Conservation (phyloP, 2,888 invertebrate genomes). For the Atherix ibis region DNA sequence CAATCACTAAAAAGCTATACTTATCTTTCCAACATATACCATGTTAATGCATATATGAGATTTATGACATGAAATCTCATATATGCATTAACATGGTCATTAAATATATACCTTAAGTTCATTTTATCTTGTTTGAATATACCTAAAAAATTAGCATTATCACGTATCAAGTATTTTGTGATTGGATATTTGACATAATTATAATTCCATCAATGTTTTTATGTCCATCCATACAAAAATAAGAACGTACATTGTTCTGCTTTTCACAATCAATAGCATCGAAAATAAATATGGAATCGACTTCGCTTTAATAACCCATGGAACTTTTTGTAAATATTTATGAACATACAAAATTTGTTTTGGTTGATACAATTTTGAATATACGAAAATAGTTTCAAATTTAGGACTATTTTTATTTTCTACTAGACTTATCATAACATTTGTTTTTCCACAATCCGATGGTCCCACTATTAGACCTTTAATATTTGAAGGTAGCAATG, state of each 20-base stretch:
- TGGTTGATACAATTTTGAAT: slow-evolving; percentile 18
- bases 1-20: no score
- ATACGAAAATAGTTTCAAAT: slow-evolving; percentile 26
- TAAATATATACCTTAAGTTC: no score
- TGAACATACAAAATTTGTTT: slow-evolving; percentile 16
- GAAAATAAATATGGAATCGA: slow-evolving; percentile 24
- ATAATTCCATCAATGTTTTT: no score
- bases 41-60: no score
- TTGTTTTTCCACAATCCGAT: no score
- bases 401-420: no score
- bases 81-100: no score
- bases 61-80: no score
- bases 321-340: slow-evolving; percentile 7
- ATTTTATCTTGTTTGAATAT: slow-evolving; percentile 24
- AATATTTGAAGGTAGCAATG: no score
- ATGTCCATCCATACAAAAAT: slow-evolving; percentile 22
- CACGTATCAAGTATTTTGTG: no score
- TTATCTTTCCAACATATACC: no score
- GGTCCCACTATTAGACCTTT: no score
- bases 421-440: slow-evolving; percentile 20
- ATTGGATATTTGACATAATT: slow-evolving; percentile 22
- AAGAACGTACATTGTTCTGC: slow-evolving; percentile 18
- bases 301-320: slow-evolving; percentile 12
- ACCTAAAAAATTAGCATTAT: slow-evolving; percentile 23
- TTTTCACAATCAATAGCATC: slow-evolving; percentile 25